Evolutionary conservation across 2,113 vertebrate species (phyloP).

Genomic region (Hypocryptadius cinnamomeus): DNA sequence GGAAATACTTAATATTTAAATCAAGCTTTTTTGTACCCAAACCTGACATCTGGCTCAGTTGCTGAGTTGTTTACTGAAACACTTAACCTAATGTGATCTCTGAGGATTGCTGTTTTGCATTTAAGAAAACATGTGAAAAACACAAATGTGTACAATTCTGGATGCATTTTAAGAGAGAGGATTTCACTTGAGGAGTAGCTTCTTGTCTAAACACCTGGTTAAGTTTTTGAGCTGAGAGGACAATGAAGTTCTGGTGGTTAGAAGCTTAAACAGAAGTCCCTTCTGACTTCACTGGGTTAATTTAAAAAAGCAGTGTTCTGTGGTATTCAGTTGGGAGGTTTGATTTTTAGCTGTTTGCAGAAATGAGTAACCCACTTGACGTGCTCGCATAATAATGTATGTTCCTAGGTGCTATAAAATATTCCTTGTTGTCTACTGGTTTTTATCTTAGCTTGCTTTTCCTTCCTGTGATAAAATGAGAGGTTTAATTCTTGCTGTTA

Average conservation of each 20-base stretch:
- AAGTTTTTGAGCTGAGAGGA: background rate
- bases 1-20: background rate
- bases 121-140: background rate
- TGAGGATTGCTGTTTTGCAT: background rate
- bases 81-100: background rate
- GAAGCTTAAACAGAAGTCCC: background rate
- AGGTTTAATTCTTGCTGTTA: background rate
- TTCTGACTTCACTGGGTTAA: background rate
- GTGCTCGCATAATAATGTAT: background rate
- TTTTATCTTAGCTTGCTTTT: background rate
- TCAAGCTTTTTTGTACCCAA: background rate
- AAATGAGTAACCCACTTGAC: rapidly evolving
- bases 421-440: background rate
- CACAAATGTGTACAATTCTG: background rate
- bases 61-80: background rate
- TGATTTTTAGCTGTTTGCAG: background rate
- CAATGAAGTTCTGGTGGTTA: background rate
- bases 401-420: background rate
- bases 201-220: background rate
- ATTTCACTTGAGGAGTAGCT: background rate
- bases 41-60: background rate
- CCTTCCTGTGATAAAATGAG: background rate
- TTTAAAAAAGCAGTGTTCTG: background rate
- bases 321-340: background rate
- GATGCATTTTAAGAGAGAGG: background rate